Base-by-base conservation (phyloP, 2,888 invertebrate genomes). In the Drosophila formosana region DNA sequence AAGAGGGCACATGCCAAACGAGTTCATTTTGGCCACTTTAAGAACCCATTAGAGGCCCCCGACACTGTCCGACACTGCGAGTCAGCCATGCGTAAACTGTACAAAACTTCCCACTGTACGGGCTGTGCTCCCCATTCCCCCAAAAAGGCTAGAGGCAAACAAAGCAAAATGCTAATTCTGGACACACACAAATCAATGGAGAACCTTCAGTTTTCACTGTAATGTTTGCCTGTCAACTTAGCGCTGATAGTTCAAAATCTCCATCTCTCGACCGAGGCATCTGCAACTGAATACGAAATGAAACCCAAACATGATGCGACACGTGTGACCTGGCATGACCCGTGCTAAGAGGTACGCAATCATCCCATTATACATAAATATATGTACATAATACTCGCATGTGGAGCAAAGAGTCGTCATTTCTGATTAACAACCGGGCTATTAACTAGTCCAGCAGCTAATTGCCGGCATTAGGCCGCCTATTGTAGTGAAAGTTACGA, bases 11-110 rank as follows among this genome's bases (percentile, higher is more conserved):
- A 88, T 75, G 86, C 80, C 87, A 83, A 72, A 75, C 49, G 43
- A 49, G 47, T 58, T 76, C 64, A 72, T 88, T 88, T 88, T 80
- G 86, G 83, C 75, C 87, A 86, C 83, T 88, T 83, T 86, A 73
- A 72, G 83, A 65, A 63, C 49, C 70, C 69, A 83, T 83, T 82
- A 86, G 76, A 71, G 58, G 68, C 56, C 43, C 51, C 51, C 28
- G 11, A 34, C 46, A 18, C 18, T 18, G 4, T 13, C 39, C 2
- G 9, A 58, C 25, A 58, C 34, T 43, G 18, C 4, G 41, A 45
- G 46, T 62, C 80, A 82, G 73, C 88, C 70, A 69, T 73, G 80
- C 88, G 73, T 75, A 68, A 86, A 80, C 68, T 69, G 56, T 65
- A 78, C 81, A 81, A 69, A 58, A 66, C 65, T 74, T 56, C 66